phyloP scores from a whole-genome alignment of 2,113 vertebrate genomes.

The Eudyptes chrysolophus region DNA sequence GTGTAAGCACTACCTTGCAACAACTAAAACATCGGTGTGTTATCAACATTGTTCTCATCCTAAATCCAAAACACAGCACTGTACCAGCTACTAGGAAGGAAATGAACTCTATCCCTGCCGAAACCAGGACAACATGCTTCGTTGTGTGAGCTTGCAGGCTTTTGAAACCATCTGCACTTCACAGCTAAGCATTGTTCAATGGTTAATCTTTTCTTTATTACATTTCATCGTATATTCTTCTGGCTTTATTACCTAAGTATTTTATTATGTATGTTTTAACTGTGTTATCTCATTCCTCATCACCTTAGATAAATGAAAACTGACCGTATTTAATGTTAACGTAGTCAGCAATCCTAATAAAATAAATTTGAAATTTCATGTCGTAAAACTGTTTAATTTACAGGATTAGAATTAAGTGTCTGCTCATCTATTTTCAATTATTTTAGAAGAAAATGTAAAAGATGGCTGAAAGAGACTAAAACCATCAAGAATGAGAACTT shows the following conservation, averaged over 20 bases:
- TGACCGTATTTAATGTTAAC: neutral
- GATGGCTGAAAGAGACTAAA: neutral
- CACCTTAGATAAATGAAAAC: neutral
- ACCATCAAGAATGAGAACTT: neutral
- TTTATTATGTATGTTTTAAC: neutral
- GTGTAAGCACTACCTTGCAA: too few species aligned
- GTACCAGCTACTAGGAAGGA: too few species aligned
- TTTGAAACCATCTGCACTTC: neutral
- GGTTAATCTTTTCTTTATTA: neutral
- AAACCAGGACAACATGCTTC: neutral
- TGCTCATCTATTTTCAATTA: neutral
- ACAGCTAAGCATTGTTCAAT: neutral
- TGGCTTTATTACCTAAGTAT: neutral
- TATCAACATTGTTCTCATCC: too few species aligned
- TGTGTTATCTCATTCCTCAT: neutral
- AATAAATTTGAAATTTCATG: neutral
- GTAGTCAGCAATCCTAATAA: neutral
- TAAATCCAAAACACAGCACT: too few species aligned
- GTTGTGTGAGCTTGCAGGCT: neutral
- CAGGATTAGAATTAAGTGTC: neutral
- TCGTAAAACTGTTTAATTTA: neutral
- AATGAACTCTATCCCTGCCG: too few species aligned
- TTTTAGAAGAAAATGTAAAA: neutral
- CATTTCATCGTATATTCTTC: neutral
- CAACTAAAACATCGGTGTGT: too few species aligned